Base-by-base conservation (phyloP, 2,888 invertebrate species). In the Leucophenga maculata region DNA sequence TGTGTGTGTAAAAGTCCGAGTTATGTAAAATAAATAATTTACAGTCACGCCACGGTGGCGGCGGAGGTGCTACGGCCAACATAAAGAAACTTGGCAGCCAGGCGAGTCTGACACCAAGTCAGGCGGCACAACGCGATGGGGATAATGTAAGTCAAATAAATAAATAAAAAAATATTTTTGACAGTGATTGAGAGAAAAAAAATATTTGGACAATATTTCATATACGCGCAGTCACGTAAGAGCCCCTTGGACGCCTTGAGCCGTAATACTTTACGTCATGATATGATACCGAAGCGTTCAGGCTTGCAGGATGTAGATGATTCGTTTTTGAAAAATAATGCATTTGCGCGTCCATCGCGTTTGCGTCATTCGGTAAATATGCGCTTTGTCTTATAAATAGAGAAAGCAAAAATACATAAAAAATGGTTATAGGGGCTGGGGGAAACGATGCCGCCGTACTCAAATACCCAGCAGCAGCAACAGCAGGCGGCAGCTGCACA, bases 221-320 rank as follows among this genome's bases (percentile, higher is more conserved):
- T 13, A 46, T 67, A 44, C 50, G 4, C 66, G 66, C 64, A 84
- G 83, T 65, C 76, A 6, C 76, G 75, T 54, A 87, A 86, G 75
- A 87, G 86, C 74, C 87, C 87, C 0, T 72, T 87, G 68, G 87
- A 87, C 76, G 86, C 87, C 0, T 74, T 87, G 59, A 86, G 87
- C 39, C 86, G 84, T 31, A 18, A 71, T 0, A 84, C 79, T 6
- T 68, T 75, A 31, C 77, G 78, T 20, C 80, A 78, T 67, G 77
- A 80, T 67, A 71, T 70, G 4, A 71, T 79, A 44, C 86, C 84
- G 65, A 86, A 85, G 16, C 83, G 87, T 65, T 87, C 86, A 67
- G 86, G 86, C 3, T 67, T 86, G 31, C 86, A 86, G 78, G 86
- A 86, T 72, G 86, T 86, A 6, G 86, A 86, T 69, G 86, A 86